phyloP scores from a whole-genome alignment of 2,888 invertebrate species.

The Cerastoderma edule region DNA sequence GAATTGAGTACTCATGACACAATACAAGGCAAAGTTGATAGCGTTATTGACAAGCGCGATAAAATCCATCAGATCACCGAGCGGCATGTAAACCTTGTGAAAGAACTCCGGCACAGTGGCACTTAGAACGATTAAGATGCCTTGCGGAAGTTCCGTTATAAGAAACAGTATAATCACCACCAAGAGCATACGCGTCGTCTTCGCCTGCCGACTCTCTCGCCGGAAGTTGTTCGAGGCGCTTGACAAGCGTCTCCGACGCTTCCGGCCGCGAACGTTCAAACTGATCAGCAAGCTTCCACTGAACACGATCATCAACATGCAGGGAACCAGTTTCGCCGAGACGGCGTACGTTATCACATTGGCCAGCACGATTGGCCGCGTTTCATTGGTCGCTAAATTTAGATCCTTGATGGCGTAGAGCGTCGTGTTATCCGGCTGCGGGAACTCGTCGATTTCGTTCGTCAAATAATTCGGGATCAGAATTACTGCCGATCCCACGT shows the following conservation, averaged over 20 bases:
- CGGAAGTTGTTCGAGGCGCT: constrained; percentile 65
- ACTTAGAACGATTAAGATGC: constrained; percentile 89
- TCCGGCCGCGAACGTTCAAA: constrained; percentile 67
- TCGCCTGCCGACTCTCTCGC: constrained; percentile 84
- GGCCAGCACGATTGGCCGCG: constrained; percentile 66
- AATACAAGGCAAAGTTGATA: constrained; percentile 96
- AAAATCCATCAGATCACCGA: constrained; percentile 93
- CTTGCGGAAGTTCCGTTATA: constrained; percentile 95
- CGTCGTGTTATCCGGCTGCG: constrained; percentile 59
- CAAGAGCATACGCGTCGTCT: constrained; percentile 94
- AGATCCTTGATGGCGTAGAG: constrained; percentile 68
- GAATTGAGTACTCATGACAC: constrained; percentile 96
- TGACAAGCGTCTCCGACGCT: constrained; percentile 69
- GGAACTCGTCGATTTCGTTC: constrained; percentile 87
- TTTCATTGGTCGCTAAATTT: constrained; percentile 69
- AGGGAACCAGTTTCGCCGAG: constrained; percentile 95
- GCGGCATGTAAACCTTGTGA: constrained; percentile 85
- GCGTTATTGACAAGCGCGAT: constrained; percentile 95
- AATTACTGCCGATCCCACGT: constrained; percentile 92
- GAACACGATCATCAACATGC: constrained; percentile 91
- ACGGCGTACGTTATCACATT: constrained; percentile 86
- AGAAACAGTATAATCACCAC: constrained; percentile 93
- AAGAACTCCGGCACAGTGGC: constrained; percentile 89
- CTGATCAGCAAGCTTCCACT: constrained; percentile 82
- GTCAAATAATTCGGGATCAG: constrained; percentile 94